Evolutionary conservation across 2,888 invertebrate species (phyloP).

Genomic region (Deroplatys truncata): DNA sequence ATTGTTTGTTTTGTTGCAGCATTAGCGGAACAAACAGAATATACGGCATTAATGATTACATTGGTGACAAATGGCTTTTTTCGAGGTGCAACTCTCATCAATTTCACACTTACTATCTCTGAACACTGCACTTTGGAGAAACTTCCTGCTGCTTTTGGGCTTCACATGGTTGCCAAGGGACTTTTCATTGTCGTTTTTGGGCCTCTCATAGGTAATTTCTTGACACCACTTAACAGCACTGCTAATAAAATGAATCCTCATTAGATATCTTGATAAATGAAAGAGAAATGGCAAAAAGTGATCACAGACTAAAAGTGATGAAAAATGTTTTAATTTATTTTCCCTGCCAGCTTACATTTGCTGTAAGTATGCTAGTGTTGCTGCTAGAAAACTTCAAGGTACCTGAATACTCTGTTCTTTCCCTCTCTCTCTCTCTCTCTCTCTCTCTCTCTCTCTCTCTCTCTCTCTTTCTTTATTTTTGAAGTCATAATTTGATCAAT

Average conservation of each 20-base stretch:
- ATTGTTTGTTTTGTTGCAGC: slow-evolving; percentile 48
- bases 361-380: no score
- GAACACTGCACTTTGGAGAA: slow-evolving; percentile 34
- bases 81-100: slow-evolving; percentile 70
- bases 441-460: no score
- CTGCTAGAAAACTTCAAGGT: no score
- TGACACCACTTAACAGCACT: not conserved
- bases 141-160: slow-evolving; percentile 35
- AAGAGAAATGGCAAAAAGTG: no score
- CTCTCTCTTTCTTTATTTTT: no score
- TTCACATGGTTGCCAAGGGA: slow-evolving; percentile 38
- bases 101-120: slow-evolving; percentile 42
- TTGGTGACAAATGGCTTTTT: slow-evolving; percentile 73
- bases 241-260: not conserved
- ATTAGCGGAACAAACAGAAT: slow-evolving; percentile 68
- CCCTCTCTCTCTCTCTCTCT: no score
- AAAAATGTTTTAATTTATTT: no score
- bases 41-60: slow-evolving; percentile 64
- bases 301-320: not conserved
- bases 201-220: slow-evolving; percentile 26
- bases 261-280: not conserved
- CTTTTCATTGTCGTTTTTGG: slow-evolving; percentile 40
- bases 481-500: no score
- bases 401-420: no score
- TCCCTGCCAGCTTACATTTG: no score